A percentile compares a stretch with the other conserved stretches of the same genome.
These are phyloP conservation scores for Drosophila suboccidentalis DNA, from an alignment of 2,888 invertebrate species.

Conservation along the genomic window DNA sequence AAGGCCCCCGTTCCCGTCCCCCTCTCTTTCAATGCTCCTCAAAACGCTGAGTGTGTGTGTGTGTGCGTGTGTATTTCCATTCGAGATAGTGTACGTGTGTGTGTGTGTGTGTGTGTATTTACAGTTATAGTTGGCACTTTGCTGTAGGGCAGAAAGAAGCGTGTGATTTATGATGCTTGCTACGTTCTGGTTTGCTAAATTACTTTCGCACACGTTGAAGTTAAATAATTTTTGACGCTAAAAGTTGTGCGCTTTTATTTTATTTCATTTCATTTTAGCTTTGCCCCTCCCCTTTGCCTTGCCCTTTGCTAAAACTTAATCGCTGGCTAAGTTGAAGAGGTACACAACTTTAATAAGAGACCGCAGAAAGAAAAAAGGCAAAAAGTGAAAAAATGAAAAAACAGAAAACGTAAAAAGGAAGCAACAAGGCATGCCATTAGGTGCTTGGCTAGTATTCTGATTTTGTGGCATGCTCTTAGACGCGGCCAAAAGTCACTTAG, in stretches of 20 bases:
- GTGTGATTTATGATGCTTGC: constrained; percentile 77
- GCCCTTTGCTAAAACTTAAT: constrained; percentile 45
- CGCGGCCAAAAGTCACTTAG: constrained; percentile 52
- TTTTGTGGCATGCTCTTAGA: constrained; percentile 35
- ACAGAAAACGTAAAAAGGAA: neutral
- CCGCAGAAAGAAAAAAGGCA: constrained; percentile 1
- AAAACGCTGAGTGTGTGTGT: constrained; percentile 3
- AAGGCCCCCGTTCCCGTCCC: neutral
- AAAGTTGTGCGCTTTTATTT: constrained; percentile 52
- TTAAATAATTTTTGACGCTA: constrained; percentile 58
- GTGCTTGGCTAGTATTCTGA: constrained; percentile 51
- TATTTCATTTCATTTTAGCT: constrained; percentile 24
- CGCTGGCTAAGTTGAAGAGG: constrained; percentile 41
- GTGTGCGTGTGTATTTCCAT: constrained; percentile 32
- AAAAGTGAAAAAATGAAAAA: neutral
- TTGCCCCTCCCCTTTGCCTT: neutral
- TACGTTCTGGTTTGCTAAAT: constrained; percentile 67
- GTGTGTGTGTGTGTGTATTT: constrained; percentile 38
- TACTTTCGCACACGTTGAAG: constrained; percentile 69
- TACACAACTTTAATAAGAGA: constrained; percentile 39
- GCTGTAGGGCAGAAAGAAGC: constrained; percentile 42
- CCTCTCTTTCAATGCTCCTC: neutral
- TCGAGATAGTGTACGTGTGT: constrained; percentile 26
- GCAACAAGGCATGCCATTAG: constrained; percentile 54
- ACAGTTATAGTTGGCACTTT: constrained; percentile 62